Evolutionary conservation across 2,888 invertebrate species (phyloP).

Genomic region (Fabriciana adippe): DNA sequence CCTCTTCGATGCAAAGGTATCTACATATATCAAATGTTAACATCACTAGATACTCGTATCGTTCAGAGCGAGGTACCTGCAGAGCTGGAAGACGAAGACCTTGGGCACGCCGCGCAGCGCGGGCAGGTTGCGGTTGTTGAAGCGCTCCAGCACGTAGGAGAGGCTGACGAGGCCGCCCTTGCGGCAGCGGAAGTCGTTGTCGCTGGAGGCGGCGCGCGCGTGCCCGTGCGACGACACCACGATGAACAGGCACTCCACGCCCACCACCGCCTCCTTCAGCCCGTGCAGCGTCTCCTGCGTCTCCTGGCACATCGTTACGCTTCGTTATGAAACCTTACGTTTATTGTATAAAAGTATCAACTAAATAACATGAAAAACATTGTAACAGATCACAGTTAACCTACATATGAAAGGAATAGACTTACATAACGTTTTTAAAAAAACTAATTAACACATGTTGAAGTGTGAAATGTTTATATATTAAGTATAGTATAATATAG

Average conservation of each 20-base stretch:
- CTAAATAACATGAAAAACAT: not conserved
- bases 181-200: slow-evolving; percentile 82
- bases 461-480: too few species aligned
- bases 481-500: too few species aligned
- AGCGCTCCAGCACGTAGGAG: slow-evolving; percentile 81
- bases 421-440: too few species aligned
- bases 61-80: slow-evolving; percentile 69
- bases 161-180: slow-evolving; percentile 80
- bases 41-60: too few species aligned
- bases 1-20: too few species aligned
- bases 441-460: too few species aligned
- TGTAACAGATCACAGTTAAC: too few species aligned
- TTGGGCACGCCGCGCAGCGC: slow-evolving; percentile 84
- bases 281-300: slow-evolving; percentile 66
- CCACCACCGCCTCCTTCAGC: slow-evolving; percentile 60
- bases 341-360: not conserved
- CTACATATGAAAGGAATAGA: too few species aligned
- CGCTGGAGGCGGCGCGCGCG: slow-evolving; percentile 62
- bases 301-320: slow-evolving; percentile 46
- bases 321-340: not conserved
- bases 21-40: too few species aligned
- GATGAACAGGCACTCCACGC: slow-evolving; percentile 84
- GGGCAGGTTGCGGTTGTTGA: slow-evolving; percentile 80
- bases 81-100: slow-evolving; percentile 88
- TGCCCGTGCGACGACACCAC: slow-evolving; percentile 87